phyloP scores from a whole-genome alignment of 2,797 vertebrate genomes.

The Sebastes cheni region DNA sequence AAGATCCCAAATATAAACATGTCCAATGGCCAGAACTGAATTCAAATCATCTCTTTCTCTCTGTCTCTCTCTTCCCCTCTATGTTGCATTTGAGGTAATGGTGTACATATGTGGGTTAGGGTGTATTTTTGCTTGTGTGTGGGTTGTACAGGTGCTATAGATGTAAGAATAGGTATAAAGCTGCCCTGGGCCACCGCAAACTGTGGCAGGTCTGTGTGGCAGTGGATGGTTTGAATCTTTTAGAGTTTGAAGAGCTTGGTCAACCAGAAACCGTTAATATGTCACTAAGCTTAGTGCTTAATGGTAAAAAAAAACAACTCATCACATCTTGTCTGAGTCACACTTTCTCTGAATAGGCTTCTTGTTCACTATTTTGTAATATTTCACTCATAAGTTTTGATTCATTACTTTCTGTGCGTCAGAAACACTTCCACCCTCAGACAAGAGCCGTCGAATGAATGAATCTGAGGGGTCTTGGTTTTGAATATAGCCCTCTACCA shows the following conservation, averaged over 20 bases:
- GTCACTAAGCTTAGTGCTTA: background rate
- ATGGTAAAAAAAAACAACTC: background rate
- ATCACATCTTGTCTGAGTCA: slow-evolving; percentile 17
- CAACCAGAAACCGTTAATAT: background rate
- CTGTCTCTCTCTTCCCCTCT: background rate
- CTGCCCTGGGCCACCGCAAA: background rate
- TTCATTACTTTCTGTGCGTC: background rate
- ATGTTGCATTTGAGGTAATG: slow-evolving; percentile 2
- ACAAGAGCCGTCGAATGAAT: background rate
- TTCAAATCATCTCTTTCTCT: slow-evolving; percentile 5
- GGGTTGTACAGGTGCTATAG: slow-evolving; percentile 16
- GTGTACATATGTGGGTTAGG: background rate
- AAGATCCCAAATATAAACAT: background rate
- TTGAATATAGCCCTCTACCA: background rate
- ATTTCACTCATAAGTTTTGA: slow-evolving; percentile 2
- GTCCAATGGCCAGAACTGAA: background rate
- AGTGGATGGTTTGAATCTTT: background rate
- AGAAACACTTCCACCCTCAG: background rate
- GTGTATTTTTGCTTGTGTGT: slow-evolving; percentile 32
- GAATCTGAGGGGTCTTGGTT: background rate
- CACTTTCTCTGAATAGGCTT: background rate
- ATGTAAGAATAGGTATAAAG: slow-evolving; percentile 22
- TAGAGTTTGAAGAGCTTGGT: background rate
- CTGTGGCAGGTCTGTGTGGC: background rate
- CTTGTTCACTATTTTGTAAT: background rate